A percentile compares a stretch with the other conserved stretches of the same genome.
Evolutionary conservation across 2,797 vertebrate genomes (phyloP).

Genomic region (Lycodopsis pacificus): DNA sequence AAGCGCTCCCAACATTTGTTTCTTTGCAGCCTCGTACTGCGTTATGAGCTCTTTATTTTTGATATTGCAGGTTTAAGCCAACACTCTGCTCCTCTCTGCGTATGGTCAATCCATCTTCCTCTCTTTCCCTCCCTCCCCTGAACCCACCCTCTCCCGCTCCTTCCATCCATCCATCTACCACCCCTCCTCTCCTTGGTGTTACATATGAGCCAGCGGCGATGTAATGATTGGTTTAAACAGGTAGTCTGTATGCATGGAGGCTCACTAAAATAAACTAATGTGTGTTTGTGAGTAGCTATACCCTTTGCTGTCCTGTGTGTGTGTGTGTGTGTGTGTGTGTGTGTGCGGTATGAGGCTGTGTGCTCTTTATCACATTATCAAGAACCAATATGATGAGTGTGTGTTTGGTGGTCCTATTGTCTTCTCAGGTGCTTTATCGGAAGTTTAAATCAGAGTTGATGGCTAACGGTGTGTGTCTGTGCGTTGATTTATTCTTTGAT

Average conservation of each 20-base stretch:
- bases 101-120: slow-evolving; percentile 38
- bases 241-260: slow-evolving; percentile 78
- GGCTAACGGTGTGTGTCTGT: slow-evolving; percentile 9
- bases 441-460: slow-evolving; percentile 42
- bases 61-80: slow-evolving; percentile 14
- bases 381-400: slow-evolving; percentile 26
- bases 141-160: slow-evolving; percentile 26
- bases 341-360: slow-evolving; percentile 10
- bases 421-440: slow-evolving; percentile 26
- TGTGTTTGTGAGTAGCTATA: slow-evolving; percentile 50
- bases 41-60: slow-evolving; percentile 4
- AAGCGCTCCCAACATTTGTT: background rate
- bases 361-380: slow-evolving; percentile 45
- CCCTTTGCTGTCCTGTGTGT: slow-evolving; percentile 30
- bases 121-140: slow-evolving; percentile 11
- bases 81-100: slow-evolving; percentile 34
- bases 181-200: slow-evolving; percentile 43
- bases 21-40: slow-evolving; percentile 5
- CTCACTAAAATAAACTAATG: slow-evolving; percentile 63
- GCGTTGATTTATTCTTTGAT: slow-evolving; percentile 8
- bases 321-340: slow-evolving; percentile 22
- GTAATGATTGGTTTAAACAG: slow-evolving; percentile 73
- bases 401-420: slow-evolving; percentile 20
- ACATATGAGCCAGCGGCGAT: slow-evolving; percentile 58
- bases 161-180: slow-evolving; percentile 44